Evolutionary conservation across 2,888 invertebrate species (phyloP), one percentile per base, ranked within the genome.

Genomic region (Holacanthella duospinosa): DNA sequence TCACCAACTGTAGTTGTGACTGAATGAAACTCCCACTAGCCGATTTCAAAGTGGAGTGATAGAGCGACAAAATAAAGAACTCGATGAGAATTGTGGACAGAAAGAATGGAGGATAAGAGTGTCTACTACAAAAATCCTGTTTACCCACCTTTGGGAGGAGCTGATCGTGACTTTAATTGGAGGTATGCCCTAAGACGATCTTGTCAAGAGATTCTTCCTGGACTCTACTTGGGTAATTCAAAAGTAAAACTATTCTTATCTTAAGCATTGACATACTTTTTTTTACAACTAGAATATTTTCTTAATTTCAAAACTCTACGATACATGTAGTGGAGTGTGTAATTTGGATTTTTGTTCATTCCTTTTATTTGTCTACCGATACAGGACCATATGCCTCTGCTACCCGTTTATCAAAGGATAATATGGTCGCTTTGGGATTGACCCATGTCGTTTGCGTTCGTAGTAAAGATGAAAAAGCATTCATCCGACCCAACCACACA

Each of bases 381-480:
- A n/a, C n/a, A 59, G 70, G 70, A 19, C 72, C 71, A 19, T 72
- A 67, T 36, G 71, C 68, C 1, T 53, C 66, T 19, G 72, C 71
- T 1, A 65, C 66, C 1, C 43, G 59, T 19, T 55, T 28, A 12
- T 65, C 58, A 25, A 60, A 67, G 29, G 59, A 57, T 3, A 25
- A n/a, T 12, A 60, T 72, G 66, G 54, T 43, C 9, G 55, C 55
- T 6, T 9, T 12, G 1, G 83, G 84, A 4, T 83, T 86, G 66
- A 84, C 85, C 29, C 84, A 86, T 73, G 84, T 86, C 68, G 79
- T 86, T 59, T 86, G 86, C 75, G 84, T 86, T 25, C 77, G 86
- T 61, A 83, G 85, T 70, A 79, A 79, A 56, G 77, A 82, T 59
- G 86, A 86, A 77, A 81, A 83, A 25, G 79, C 83, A 74, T 81